Conservation (phyloP, 2,888 invertebrate genomes). For the Drosophila multiciliata region DNA sequence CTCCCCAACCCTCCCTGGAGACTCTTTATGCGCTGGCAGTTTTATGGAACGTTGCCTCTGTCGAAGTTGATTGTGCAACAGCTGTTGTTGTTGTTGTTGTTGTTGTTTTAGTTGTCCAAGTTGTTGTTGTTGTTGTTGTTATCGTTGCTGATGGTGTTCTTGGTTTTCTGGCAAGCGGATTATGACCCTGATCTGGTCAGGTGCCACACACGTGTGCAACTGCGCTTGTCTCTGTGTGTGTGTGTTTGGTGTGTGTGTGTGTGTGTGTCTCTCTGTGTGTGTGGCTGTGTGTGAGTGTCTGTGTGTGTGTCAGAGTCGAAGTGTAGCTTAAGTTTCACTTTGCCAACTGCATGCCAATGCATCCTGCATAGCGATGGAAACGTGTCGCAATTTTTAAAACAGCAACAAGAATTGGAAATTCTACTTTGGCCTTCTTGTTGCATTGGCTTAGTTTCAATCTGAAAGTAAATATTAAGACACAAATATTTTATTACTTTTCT, state of each 20-base stretch:
- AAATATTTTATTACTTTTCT: background rate
- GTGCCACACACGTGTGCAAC: constrained; percentile 41
- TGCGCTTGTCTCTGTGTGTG: constrained; percentile 4
- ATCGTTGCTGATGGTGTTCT: constrained; percentile 18
- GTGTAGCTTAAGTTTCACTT: constrained; percentile 74
- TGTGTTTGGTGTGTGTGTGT: background rate
- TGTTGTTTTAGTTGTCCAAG: constrained; percentile 30
- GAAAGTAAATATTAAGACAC: background rate
- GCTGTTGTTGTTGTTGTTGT: constrained; percentile 31
- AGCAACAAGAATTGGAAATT: background rate
- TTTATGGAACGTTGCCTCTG: constrained; percentile 44
- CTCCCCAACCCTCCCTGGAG: background rate
- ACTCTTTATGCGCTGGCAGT: constrained; percentile 22
- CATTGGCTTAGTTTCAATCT: background rate
- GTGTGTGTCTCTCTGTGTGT: background rate
- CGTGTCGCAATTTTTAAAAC: background rate
- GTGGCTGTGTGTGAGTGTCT: constrained; percentile 6
- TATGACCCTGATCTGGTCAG: constrained; percentile 77
- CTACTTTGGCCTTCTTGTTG: background rate
- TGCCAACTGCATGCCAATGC: constrained; percentile 66
- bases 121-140: constrained; percentile 33
- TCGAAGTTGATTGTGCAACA: constrained; percentile 43
- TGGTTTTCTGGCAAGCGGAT: constrained; percentile 67
- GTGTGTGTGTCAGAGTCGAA: constrained; percentile 16
- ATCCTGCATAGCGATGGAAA: background rate